Evolutionary conservation across 2,797 vertebrate species (phyloP), one percentile per base, ranked within the genome.

Genomic region (Anguilla anguilla): DNA sequence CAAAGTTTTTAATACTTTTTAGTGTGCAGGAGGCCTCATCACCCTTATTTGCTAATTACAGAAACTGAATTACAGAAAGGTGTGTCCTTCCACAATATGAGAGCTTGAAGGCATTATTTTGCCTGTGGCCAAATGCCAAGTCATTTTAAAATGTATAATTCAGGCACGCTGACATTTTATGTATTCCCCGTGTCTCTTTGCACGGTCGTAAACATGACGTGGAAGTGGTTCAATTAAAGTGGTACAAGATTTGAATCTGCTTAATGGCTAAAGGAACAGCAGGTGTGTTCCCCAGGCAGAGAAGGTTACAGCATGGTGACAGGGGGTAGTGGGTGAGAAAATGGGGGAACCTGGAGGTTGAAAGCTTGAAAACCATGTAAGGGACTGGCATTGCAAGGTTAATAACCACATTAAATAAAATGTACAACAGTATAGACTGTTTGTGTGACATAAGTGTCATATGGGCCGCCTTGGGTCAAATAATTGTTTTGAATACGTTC

Each of bases 121-220:
- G 64, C 85, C 25, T 17, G 25, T 69, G 85, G 85, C 59, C 85
- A 86, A 69, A 69, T 86, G 64, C 64, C 85, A 86, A 72, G 28
- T 64, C 67, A 59, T 28, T 49, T 86, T 51, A 51, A 86, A 74
- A 74, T 28, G 85, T 74, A 72, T 49, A 35, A 86, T 49, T 86
- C 25, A 53, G 46, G 43, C 19, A 31, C 13, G 10, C 43, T 86
- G 85, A 86, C 61, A 86, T 86, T 86, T 53, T 86, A 46, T 28
- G 25, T 51, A 53, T 46, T 51, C 46, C 35, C 46, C 1, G 43
- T 74, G 64, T 86, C 85, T 82, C 46, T 46, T 46, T 86, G 64
- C 4, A 43, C 72, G 49, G 61, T 74, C 67, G n/a, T 74, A 43
- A 72, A 69, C 64, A 86, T 28, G 61, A 72, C 59, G 43, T 69